Evolutionary conservation across 2,888 invertebrate genomes (phyloP), one percentile per base, ranked within the genome.

Genomic region (Archips xylosteana): DNA sequence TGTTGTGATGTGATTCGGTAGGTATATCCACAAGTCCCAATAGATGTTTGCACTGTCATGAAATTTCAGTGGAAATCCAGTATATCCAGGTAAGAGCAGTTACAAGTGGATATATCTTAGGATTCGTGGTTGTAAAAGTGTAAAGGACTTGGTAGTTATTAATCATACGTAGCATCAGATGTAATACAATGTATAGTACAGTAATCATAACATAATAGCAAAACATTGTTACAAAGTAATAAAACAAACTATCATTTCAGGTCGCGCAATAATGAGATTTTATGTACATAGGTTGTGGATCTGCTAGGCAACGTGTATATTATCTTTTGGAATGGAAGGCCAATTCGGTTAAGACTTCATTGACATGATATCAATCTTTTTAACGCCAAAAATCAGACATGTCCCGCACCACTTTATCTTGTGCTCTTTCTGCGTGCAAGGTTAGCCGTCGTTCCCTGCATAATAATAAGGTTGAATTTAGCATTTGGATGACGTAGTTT

Each of bases 11-110:
- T 39, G 13, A 8, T 57, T n/a, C 36, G 3, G 23, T 54, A 4
- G 15, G 13, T 65, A 42, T 64, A 32, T 65, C 49, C 49, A 47
- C 5, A 5, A 34, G 15, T 10, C 12, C 51, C 15, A 9, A 54
- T 54, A 8, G 51, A 9, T 15, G 51, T 15, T 49, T 59, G 23
- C 36, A 49, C 47, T 71, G 5, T 45, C 64, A 47, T 60, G 65
- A n/a, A 39, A 6, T 47, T 36, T 36, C 47, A 36, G 36, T n/a
- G n/a, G 49, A 49, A 49, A n/a, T 49, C 5, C n/a, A 49, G 5
- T 49, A n/a, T 49, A 12, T 3, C n/a, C 49, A 49, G 49, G n/a
- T 4, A n/a, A 49, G 6, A 49, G 2, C 49, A 6, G 54, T 5
- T n/a, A 5, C n/a, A 54, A 54, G 54, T 15, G 49, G 13, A 49